A percentile compares a stretch with the other conserved stretches of the same genome.
phyloP scores from a whole-genome alignment of 2,113 vertebrate genomes.

The Ameiurus melas region DNA sequence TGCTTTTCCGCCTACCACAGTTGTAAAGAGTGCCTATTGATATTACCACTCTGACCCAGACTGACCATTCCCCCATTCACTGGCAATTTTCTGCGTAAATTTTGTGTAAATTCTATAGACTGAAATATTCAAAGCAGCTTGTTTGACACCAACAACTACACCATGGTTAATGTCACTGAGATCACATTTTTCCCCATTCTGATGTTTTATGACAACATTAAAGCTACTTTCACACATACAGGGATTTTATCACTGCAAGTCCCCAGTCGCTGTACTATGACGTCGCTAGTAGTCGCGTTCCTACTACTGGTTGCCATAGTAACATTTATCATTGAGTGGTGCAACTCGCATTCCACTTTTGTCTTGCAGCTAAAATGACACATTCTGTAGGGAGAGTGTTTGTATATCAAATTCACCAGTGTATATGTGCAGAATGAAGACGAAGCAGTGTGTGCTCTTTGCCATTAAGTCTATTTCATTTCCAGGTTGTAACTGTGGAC shows the following conservation, averaged over 20 bases:
- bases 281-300: too few relatives aligned
- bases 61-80: not conserved
- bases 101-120: not conserved
- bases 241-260: too few relatives aligned
- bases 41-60: not conserved
- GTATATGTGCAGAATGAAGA: too few relatives aligned
- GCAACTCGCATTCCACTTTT: too few relatives aligned
- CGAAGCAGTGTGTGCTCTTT: too few relatives aligned
- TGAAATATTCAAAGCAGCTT: not conserved
- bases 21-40: not conserved
- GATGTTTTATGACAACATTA: not conserved
- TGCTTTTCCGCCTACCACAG: conserved; percentile 7
- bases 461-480: not conserved
- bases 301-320: too few relatives aligned
- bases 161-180: not conserved
- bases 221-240: too few relatives aligned
- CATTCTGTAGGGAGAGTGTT: too few relatives aligned
- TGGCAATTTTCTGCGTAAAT: not conserved
- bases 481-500: not conserved
- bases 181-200: not conserved
- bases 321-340: too few relatives aligned
- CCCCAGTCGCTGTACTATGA: too few relatives aligned
- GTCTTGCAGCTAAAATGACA: too few relatives aligned
- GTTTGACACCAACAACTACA: not conserved
- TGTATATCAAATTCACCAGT: too few relatives aligned